Conservation (phyloP, 2,797 vertebrate species). For the Nyctibius grandis region DNA sequence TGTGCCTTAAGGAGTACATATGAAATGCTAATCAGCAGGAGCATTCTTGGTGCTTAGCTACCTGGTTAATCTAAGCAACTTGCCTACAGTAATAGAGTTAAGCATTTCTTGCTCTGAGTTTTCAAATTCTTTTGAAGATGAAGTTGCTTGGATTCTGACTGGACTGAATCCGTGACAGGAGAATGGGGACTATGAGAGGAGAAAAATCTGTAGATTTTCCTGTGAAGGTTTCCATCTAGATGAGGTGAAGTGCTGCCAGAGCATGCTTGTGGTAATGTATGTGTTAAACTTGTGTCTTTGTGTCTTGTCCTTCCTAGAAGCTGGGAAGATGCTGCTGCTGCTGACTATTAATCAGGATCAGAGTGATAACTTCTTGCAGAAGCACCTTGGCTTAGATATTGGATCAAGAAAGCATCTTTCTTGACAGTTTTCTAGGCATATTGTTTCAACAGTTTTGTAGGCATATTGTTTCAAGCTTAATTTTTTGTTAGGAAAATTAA, state of each 20-base stretch:
- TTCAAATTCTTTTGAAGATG: not conserved
- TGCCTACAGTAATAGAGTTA: not conserved
- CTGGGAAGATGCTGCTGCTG: not conserved
- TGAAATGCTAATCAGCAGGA: not conserved
- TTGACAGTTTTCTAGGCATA: not conserved
- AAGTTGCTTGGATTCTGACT: not conserved
- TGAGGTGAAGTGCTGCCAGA: not conserved
- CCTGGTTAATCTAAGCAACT: not conserved
- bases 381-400: not conserved
- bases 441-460: not conserved
- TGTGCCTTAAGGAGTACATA: not conserved
- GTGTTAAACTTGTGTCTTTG: not conserved
- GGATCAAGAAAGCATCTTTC: not conserved
- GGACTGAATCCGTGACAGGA: not conserved
- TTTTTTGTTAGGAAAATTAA: not conserved
- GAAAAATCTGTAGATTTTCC: not conserved
- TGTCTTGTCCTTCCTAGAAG: not conserved
- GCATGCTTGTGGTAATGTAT: fast-evolving
- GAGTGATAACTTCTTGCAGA: not conserved
- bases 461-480: not conserved
- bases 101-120: not conserved
- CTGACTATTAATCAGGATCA: not conserved
- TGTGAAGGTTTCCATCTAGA: not conserved
- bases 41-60: not conserved
- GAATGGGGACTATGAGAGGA: not conserved